Percentiles rank a stretch among this genome's conserved stretches.
phyloP scores from a whole-genome alignment of 2,797 vertebrate species.

The Hyperoplus immaculatus region DNA sequence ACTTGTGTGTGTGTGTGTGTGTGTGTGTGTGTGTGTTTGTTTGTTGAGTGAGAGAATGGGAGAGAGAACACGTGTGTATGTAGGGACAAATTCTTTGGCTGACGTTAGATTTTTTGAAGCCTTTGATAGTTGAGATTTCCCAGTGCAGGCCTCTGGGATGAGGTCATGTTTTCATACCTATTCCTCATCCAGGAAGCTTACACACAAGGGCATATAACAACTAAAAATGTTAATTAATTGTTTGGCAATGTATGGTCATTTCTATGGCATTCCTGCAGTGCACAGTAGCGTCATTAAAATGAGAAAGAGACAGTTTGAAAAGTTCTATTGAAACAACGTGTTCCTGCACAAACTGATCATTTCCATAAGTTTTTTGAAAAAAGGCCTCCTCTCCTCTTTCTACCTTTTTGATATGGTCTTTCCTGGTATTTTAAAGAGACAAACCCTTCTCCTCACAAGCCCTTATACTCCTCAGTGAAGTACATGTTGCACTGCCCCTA shows the following conservation, averaged over 20 bases:
- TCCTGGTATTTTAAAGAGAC: constrained; percentile 1
- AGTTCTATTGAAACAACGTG: not conserved
- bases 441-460: constrained; percentile 13
- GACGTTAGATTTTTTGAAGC: not conserved
- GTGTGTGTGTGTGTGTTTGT: constrained; percentile 10
- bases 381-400: not conserved
- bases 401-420: constrained; percentile 34
- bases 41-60: no score
- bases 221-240: not conserved
- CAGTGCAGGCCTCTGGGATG: constrained; percentile 12
- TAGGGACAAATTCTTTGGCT: constrained; percentile 21
- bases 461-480: not conserved
- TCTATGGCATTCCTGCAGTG: not conserved
- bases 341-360: not conserved
- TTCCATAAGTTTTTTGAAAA: no score
- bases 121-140: constrained; percentile 33
- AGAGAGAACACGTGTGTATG: not conserved
- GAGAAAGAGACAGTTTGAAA: not conserved
- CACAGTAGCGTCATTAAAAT: not conserved
- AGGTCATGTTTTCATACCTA: constrained; percentile 32
- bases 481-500: constrained; percentile 3
- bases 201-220: not conserved
- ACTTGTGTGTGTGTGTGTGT: constrained; percentile 1
- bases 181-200: constrained; percentile 17
- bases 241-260: not conserved